Conservation (phyloP, 1,140 invertebrate genomes). For the Parapsyche elsis region DNA sequence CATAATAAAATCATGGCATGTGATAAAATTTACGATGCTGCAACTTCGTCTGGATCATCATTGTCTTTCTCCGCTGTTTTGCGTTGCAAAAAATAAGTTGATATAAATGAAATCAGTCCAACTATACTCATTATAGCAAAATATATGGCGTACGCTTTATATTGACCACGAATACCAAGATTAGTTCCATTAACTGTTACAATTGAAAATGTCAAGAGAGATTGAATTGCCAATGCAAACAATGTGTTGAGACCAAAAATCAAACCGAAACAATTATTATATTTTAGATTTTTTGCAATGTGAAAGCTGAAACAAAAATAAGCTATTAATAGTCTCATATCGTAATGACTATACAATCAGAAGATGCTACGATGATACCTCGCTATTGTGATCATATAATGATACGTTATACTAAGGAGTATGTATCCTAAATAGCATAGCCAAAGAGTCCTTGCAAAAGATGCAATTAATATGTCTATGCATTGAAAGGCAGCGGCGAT, state of each 20-base stretch:
- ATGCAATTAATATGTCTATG: constrained; percentile 71
- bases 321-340: too few relatives aligned
- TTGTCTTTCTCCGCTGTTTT: not conserved
- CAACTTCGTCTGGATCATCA: not conserved
- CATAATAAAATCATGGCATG: too few relatives aligned
- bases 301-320: constrained; percentile 77
- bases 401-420: constrained; percentile 81
- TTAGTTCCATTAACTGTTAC: constrained; percentile 63
- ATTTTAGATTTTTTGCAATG: constrained; percentile 80
- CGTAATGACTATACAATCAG: too few relatives aligned
- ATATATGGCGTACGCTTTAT: constrained; percentile 62
- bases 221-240: constrained; percentile 80
- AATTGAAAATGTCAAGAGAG: constrained; percentile 79
- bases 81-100: not conserved
- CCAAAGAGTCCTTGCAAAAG: constrained; percentile 73
- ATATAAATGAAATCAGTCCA: constrained; percentile 58
- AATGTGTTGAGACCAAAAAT: constrained; percentile 93
- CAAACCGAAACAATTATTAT: constrained; percentile 85
- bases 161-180: constrained; percentile 64
- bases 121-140: constrained; percentile 55
- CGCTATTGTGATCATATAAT: constrained; percentile 87
- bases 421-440: constrained; percentile 82
- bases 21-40: too few relatives aligned
- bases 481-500: constrained; percentile 72
- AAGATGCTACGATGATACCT: too few relatives aligned